Evolutionary conservation across 2,113 vertebrate genomes (phyloP).

Genomic region (Acrocephalus arundinaceus): DNA sequence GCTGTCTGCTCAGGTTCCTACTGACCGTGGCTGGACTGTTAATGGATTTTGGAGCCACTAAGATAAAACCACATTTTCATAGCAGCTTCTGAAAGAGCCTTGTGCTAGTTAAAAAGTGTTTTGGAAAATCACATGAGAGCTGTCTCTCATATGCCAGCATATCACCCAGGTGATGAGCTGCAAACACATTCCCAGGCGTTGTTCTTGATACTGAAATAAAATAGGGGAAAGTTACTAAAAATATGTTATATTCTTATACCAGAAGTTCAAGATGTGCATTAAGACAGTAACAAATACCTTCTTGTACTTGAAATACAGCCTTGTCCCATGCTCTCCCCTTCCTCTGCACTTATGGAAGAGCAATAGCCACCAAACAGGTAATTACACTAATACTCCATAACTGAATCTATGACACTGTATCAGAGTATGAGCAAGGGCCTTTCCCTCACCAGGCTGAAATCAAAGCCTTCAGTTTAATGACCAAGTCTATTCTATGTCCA

Average conservation of each 20-base stretch:
- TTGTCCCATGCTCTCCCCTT: background rate
- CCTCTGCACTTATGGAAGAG: background rate
- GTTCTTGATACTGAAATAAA: background rate
- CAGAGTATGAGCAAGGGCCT: background rate
- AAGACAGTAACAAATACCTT: background rate
- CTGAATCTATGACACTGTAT: background rate
- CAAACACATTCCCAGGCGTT: background rate
- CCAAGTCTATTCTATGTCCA: background rate
- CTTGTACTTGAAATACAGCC: background rate
- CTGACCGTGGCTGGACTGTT: background rate
- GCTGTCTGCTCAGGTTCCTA: background rate
- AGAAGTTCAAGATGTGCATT: background rate
- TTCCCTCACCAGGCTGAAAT: background rate
- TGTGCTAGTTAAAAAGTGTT: background rate
- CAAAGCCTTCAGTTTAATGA: background rate
- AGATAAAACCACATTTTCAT: background rate
- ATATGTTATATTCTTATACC: rapidly evolving
- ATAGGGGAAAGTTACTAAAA: background rate
- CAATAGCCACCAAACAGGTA: background rate
- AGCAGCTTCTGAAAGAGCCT: background rate
- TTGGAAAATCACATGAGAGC: background rate
- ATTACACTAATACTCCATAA: background rate
- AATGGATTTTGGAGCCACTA: background rate
- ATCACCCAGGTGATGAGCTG: background rate
- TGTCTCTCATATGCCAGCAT: background rate